phyloP scores from a whole-genome alignment of 2,888 invertebrate species.

The Nasonia oneida region DNA sequence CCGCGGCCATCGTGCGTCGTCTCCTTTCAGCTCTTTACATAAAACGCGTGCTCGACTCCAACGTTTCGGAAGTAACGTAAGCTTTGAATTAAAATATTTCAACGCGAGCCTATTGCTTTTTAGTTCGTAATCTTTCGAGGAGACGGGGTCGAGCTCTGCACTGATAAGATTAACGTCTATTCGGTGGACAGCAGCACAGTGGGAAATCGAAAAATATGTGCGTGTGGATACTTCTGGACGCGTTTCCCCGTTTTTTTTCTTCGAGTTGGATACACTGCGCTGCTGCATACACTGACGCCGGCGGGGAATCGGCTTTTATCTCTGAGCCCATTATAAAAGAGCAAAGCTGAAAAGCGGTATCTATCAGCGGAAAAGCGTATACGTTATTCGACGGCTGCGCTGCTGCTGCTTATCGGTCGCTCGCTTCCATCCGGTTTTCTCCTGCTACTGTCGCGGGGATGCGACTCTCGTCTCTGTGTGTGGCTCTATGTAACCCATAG shows the following conservation, averaged over 20 bases:
- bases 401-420: conserved; percentile 52
- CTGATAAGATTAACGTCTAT: not conserved
- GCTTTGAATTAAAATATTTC: too few species aligned
- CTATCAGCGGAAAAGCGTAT: conserved; percentile 55
- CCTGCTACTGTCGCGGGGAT: not conserved
- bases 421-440: conserved; percentile 58
- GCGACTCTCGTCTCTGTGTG: not conserved
- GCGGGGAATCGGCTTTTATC: conserved; percentile 40
- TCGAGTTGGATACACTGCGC: not conserved
- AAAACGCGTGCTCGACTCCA: not conserved
- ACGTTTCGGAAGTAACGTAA: not conserved
- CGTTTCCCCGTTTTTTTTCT: not conserved
- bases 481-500: not conserved
- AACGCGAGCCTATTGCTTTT: not conserved
- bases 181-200: not conserved
- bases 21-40: too few species aligned
- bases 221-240: not conserved
- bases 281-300: not conserved
- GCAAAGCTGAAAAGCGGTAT: conserved; percentile 54
- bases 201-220: not conserved
- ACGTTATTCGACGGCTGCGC: conserved; percentile 39
- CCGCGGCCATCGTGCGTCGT: too few species aligned
- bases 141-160: not conserved
- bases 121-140: not conserved
- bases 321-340: conserved; percentile 41